phyloP scores from a whole-genome alignment of 2,888 invertebrate species.

The Dermolepida albohirtum region DNA sequence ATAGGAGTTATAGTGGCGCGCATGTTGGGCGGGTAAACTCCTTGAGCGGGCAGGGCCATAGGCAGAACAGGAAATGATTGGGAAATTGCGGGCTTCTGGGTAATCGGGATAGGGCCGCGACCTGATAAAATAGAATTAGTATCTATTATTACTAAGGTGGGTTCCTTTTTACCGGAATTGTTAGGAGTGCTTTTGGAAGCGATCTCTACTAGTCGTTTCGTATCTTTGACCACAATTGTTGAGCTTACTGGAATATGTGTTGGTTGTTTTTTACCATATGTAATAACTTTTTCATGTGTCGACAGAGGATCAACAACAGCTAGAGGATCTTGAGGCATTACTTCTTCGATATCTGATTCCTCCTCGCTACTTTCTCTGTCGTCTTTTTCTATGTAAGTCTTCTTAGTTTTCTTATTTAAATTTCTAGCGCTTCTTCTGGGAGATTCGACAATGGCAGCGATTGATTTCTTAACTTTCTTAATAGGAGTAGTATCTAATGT shows the following conservation, averaged over 20 bases:
- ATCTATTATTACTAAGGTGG: slow-evolving; percentile 83
- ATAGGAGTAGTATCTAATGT: slow-evolving; percentile 62
- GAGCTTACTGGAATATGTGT: slow-evolving; percentile 43
- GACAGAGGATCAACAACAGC: slow-evolving; percentile 62
- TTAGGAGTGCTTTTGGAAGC: slow-evolving; percentile 70
- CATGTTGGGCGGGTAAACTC: slow-evolving; percentile 74
- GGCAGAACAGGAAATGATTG: slow-evolving; percentile 65
- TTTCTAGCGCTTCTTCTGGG: slow-evolving; percentile 71
- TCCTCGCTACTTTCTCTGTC: slow-evolving; percentile 62
- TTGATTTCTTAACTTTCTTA: slow-evolving; percentile 60
- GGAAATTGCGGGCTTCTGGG: slow-evolving; percentile 59
- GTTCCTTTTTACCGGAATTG: slow-evolving; percentile 74
- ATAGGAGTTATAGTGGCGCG: slow-evolving; percentile 70
- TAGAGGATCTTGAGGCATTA: slow-evolving; percentile 71
- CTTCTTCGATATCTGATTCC: slow-evolving; percentile 75
- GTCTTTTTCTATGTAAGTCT: slow-evolving; percentile 63
- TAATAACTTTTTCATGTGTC: slow-evolving; percentile 40
- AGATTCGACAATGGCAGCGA: slow-evolving; percentile 58
- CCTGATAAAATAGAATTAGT: slow-evolving; percentile 78
- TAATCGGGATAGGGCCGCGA: slow-evolving; percentile 70
- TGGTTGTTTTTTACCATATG: slow-evolving; percentile 57
- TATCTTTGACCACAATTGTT: slow-evolving; percentile 77
- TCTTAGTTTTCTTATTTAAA: slow-evolving; percentile 68
- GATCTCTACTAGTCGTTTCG: slow-evolving; percentile 77
- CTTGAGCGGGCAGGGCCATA: slow-evolving; percentile 71